A percentile compares a stretch with the other conserved stretches of the same genome.
Conservation (phyloP, 2,113 vertebrate genomes). For the Clarias batrachus region DNA sequence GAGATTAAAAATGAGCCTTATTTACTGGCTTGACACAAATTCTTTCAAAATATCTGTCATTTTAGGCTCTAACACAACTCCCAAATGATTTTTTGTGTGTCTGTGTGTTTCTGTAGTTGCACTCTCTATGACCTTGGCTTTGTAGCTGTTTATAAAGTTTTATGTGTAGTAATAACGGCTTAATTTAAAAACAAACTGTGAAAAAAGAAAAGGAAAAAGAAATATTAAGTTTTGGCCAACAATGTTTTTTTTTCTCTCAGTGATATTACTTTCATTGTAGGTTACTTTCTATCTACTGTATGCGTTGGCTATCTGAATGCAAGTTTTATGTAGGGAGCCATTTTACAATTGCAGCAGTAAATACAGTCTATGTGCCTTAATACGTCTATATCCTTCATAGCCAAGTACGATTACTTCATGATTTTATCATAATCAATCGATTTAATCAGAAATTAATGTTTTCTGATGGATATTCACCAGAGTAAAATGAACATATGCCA, state of each 20-base stretch:
- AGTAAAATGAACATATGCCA: neutral
- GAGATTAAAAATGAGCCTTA: slow-evolving; percentile 27
- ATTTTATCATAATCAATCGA: neutral
- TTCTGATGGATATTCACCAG: neutral
- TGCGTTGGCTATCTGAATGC: neutral
- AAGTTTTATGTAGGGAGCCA: neutral
- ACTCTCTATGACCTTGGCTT: neutral
- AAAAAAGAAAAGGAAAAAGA: neutral
- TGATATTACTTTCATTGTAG: neutral
- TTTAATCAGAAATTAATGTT: neutral
- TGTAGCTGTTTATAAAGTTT: neutral
- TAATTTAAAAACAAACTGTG: neutral
- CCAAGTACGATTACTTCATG: neutral
- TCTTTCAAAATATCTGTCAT: neutral
- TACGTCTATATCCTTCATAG: neutral
- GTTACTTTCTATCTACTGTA: neutral
- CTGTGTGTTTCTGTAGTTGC: neutral
- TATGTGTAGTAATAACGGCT: slow-evolving; percentile 2
- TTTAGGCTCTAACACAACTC: neutral
- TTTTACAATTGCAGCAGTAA: neutral
- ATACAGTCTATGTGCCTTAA: neutral
- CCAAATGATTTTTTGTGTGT: slow-evolving; percentile 10
- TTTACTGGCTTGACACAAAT: slow-evolving; percentile 21
- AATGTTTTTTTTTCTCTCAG: neutral
- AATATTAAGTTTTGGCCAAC: neutral